phyloP scores from a whole-genome alignment of 2,113 vertebrate species.

The Atrichornis clamosus region DNA sequence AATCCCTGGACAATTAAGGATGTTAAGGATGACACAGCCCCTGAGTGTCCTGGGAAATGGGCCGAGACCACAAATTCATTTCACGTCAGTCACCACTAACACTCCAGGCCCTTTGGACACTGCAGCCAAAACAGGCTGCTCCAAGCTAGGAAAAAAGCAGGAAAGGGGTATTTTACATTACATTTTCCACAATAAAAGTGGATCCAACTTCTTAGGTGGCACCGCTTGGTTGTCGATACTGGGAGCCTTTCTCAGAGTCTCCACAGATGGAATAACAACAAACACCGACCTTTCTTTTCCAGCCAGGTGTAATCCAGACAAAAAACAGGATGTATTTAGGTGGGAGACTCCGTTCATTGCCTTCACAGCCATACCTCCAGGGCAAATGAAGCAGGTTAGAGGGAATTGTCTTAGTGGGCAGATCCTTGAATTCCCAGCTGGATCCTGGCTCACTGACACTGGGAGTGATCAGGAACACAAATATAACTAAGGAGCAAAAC shows the following conservation, averaged over 20 bases:
- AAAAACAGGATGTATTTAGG: not conserved
- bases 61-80: not conserved
- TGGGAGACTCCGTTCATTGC: not conserved
- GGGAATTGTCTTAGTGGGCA: not conserved
- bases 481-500: not conserved
- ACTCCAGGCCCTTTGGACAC: not conserved
- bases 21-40: slow-evolving; percentile 37
- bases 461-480: not conserved
- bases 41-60: not conserved
- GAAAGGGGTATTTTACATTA: not conserved
- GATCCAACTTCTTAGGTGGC: not conserved
- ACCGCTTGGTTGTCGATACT: not conserved
- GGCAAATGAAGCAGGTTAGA: not conserved
- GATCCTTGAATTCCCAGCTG: not conserved
- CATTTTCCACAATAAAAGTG: not conserved
- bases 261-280: not conserved
- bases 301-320: not conserved
- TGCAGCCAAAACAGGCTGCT: not conserved
- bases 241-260: not conserved
- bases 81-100: not conserved
- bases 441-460: not conserved
- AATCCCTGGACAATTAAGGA: not conserved
- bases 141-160: not conserved
- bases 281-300: not conserved
- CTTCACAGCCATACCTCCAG: not conserved